Evolutionary conservation across 2,888 invertebrate species (phyloP).

Genomic region (Cylloceria caligata): DNA sequence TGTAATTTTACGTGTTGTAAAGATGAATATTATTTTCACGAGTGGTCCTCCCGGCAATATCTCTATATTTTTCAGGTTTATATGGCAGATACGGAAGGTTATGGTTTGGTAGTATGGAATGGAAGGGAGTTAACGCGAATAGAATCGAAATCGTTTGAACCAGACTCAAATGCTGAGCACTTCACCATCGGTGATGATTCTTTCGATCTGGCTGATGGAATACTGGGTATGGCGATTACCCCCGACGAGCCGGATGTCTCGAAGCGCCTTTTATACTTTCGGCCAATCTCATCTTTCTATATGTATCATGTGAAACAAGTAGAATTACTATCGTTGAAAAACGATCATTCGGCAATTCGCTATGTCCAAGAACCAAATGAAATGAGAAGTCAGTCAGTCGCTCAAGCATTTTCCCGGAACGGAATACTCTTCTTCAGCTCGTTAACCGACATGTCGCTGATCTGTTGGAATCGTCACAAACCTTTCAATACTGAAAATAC

Average conservation of each 20-base stretch:
- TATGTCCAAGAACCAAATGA: conserved; percentile 59
- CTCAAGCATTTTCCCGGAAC: conserved; percentile 77
- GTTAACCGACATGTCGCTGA: conserved; percentile 77
- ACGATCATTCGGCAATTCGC: conserved; percentile 34
- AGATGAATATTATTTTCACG: no score
- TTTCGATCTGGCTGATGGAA: conserved; percentile 89
- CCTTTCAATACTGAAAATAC: conserved; percentile 71
- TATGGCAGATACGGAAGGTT: conserved; percentile 63
- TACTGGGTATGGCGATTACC: conserved; percentile 88
- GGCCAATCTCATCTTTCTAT: conserved; percentile 71
- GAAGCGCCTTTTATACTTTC: conserved; percentile 65
- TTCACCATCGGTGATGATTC: conserved; percentile 85
- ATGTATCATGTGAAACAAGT: conserved; percentile 42
- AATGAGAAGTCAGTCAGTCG: conserved; percentile 74
- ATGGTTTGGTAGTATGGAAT: conserved; percentile 68
- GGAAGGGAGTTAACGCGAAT: conserved; percentile 31
- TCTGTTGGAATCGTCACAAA: conserved; percentile 80
- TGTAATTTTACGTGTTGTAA: no score
- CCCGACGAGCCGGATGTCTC: conserved; percentile 9
- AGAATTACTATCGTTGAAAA: conserved; percentile 46
- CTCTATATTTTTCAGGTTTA: conserved; percentile 33
- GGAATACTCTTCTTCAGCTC: conserved; percentile 82
- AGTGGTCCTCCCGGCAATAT: no score
- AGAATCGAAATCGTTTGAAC: conserved; percentile 26
- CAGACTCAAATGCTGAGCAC: neutral